Evolutionary conservation across 92 coral and sea anemone genomes (phyloP).

Genomic region (Meandrina meandrites): DNA sequence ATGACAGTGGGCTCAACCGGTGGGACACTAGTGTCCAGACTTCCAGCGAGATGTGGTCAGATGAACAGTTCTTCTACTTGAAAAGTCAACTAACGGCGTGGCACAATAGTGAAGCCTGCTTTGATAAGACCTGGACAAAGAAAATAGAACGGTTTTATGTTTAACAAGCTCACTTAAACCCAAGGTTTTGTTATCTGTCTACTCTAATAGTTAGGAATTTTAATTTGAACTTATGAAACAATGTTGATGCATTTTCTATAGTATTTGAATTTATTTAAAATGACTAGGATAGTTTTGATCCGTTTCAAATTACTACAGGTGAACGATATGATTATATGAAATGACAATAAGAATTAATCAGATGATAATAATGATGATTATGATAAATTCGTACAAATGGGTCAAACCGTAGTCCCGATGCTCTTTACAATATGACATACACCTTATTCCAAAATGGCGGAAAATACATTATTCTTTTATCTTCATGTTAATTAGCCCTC

Average conservation of each 20-base stretch:
- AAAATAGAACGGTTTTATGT: conserved; percentile 43
- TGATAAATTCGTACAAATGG: too few relatives aligned
- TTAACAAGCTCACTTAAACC: neutral
- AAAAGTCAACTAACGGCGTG: conserved; percentile 36
- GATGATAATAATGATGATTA: too few relatives aligned
- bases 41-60: conserved; percentile 65
- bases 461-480: too few relatives aligned
- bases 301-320: too few relatives aligned
- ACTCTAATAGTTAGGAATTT: too few relatives aligned
- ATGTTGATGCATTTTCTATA: neutral
- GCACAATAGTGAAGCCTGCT: conserved; percentile 57
- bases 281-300: too few relatives aligned
- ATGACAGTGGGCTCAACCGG: conserved; percentile 3
- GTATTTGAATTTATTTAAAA: neutral
- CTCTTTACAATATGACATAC: too few relatives aligned
- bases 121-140: conserved; percentile 73
- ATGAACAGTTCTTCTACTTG: conserved; percentile 61
- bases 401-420: too few relatives aligned
- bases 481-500: too few relatives aligned
- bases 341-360: too few relatives aligned
- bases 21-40: conserved; percentile 62
- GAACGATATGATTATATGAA: too few relatives aligned
- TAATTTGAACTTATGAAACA: neutral
- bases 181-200: neutral
- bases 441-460: too few relatives aligned